phyloP scores from a whole-genome alignment of 2,797 vertebrate species.

The Brachyalestes nurse region DNA sequence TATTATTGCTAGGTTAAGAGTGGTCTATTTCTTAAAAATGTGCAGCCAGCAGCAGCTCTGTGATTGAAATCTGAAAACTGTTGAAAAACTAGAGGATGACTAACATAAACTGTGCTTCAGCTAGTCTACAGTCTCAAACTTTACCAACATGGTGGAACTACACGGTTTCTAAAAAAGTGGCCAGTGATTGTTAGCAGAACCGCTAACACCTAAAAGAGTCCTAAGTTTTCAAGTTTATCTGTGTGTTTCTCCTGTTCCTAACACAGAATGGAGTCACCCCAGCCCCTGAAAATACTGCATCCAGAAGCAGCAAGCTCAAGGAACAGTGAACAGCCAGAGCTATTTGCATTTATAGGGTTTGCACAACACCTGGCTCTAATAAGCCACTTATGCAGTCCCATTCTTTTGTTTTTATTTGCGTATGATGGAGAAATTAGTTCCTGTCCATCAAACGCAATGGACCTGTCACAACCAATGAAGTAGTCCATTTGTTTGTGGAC shows the following conservation, averaged over 20 bases:
- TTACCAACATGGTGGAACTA: background rate
- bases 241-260: background rate
- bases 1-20: too few relatives aligned
- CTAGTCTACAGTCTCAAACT: background rate
- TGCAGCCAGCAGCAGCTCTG: too few relatives aligned
- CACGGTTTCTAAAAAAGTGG: background rate
- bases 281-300: background rate
- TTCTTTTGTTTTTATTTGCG: slow-evolving; percentile 74
- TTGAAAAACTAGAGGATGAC: background rate
- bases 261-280: background rate
- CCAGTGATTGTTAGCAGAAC: background rate
- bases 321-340: slow-evolving; percentile 27
- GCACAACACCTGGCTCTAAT: slow-evolving; percentile 74
- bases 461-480: slow-evolving; percentile 86
- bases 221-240: background rate
- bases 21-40: too few relatives aligned
- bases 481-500: slow-evolving; percentile 79
- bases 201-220: background rate
- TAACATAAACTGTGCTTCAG: background rate
- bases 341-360: slow-evolving; percentile 80
- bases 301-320: slow-evolving; percentile 13
- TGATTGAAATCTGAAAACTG: background rate
- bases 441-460: slow-evolving; percentile 84
- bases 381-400: slow-evolving; percentile 64
- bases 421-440: slow-evolving; percentile 82